Base-by-base conservation (phyloP, 2,113 vertebrate species). In the Prionailurus bengalensis region DNA sequence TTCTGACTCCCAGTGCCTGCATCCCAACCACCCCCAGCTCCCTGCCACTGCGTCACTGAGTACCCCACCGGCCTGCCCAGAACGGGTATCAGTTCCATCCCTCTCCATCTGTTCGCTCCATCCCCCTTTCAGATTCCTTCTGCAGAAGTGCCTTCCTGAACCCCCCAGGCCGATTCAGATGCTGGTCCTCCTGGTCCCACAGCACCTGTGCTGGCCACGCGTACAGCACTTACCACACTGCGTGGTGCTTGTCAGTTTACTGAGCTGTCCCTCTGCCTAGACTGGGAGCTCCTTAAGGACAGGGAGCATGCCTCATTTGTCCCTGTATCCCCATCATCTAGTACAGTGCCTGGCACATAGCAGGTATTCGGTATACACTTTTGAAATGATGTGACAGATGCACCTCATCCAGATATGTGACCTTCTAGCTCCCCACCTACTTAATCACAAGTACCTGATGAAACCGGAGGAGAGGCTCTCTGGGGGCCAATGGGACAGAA, bases 181-280 rank as follows among this genome's bases (percentile, higher is more conserved):
- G 9, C 25, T 8, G 66, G 1, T 78, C 25, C 16, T 66, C 25
- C 55, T 12, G 23, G 66, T 21, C 2, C 61, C n/a, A 29, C 0
- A 7, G 68, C 7, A 39, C 11, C 61, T 10, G 25, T 17, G 94
- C 68, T 48, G 48, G 7, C 0, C 1, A 14, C 21, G 19, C 31
- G 31, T 2, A 7, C 2, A 3, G 58, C 31, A 33, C 53, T 45
- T 19, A 8, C 21, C 45, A 33, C 9, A 7, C n/a, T 17, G 66
- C 0, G 4, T 1, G 1, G 7, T 2, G 15, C 17, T 23, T 15
- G 48, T n/a, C 31, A n/a, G 51, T 14, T 10, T 36, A 81, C 4
- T 58, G 33, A 7, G 51, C 74, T 17, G 55, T 9, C 45, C 73
- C 87, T 48, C 42, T n/a, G 15, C 51, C 68, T 61, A 23, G 53